Evolutionary conservation across 2,888 invertebrate species (phyloP).

Genomic region (Acanthosepion esculentum): DNA sequence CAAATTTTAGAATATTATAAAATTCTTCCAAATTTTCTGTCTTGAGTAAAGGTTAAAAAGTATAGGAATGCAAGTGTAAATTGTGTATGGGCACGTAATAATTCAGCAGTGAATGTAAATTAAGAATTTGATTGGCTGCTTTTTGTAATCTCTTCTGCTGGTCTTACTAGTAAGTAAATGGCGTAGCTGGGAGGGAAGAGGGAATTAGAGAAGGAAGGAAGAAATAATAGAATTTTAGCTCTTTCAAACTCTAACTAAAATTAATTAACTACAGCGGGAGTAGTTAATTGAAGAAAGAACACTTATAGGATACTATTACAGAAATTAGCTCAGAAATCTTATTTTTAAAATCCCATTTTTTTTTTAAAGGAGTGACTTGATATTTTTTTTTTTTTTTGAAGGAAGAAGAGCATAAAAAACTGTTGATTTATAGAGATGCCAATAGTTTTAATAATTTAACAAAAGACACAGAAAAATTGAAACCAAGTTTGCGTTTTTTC

Average conservation of each 20-base stretch:
- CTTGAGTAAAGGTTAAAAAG: not conserved
- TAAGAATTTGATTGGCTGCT: not conserved
- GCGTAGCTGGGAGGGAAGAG: constrained; percentile 33
- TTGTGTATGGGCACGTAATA: not conserved
- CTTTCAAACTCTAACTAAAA: not conserved
- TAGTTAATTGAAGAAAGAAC: constrained; percentile 9
- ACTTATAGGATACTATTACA: not conserved
- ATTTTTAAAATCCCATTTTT: not conserved
- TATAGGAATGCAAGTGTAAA: not conserved
- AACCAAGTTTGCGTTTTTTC: not conserved
- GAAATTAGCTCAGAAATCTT: not conserved
- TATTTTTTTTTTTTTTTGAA: not conserved
- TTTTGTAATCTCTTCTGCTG: not conserved
- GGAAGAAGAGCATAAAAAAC: not conserved
- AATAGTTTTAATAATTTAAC: not conserved
- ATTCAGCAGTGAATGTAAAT: not conserved
- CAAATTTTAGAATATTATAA: not conserved
- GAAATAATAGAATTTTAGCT: constrained; percentile 21
- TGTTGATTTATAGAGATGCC: constrained; percentile 25
- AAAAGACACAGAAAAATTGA: not conserved
- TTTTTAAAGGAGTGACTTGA: not conserved
- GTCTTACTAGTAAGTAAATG: not conserved
- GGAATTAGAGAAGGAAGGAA: constrained; percentile 23
- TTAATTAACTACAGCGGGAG: not conserved
- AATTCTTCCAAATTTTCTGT: not conserved